Evolutionary conservation across 2,797 vertebrate genomes (phyloP).

Genomic region (Scolopax rusticola): DNA sequence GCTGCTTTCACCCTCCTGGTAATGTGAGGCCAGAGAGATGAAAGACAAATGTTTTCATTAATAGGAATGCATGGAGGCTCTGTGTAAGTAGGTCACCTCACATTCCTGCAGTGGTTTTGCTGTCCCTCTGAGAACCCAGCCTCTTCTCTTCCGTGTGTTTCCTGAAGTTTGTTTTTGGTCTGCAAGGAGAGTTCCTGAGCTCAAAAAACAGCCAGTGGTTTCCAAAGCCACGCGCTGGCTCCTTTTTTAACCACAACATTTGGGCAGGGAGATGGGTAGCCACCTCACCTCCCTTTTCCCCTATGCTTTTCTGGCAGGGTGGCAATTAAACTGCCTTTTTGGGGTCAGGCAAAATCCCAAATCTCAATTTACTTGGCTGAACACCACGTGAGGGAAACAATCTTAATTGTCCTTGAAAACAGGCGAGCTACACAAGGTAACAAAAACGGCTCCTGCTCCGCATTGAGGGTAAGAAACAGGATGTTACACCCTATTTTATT

Average conservation of each 20-base stretch:
- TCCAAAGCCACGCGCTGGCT: not conserved
- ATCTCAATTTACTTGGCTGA: not conserved
- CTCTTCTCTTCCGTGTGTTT: not conserved
- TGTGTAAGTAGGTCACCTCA: conserved; percentile 59
- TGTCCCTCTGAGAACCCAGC: not conserved
- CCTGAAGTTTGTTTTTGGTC: conserved; percentile 31
- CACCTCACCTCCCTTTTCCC: not conserved
- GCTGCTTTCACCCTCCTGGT: not conserved
- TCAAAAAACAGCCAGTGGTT: not conserved
- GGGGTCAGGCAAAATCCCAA: not conserved
- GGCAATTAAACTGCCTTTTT: not conserved
- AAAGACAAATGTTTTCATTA: conserved; percentile 31
- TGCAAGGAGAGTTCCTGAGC: conserved; percentile 27
- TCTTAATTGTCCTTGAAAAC: conserved; percentile 24
- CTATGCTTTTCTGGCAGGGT: not conserved
- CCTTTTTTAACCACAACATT: not conserved
- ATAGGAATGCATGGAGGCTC: not conserved
- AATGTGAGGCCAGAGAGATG: not conserved
- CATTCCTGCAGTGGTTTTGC: not conserved
- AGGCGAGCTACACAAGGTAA: not conserved
- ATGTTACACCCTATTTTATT: conserved; percentile 22
- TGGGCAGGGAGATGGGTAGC: not conserved
- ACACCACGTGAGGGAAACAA: not conserved
- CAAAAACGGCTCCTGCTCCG: not conserved
- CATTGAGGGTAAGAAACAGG: conserved; percentile 15